A percentile compares a stretch with the other conserved stretches of the same genome.
Conservation (phyloP, 2,797 vertebrate species). For the Chrysocyon brachyurus region DNA sequence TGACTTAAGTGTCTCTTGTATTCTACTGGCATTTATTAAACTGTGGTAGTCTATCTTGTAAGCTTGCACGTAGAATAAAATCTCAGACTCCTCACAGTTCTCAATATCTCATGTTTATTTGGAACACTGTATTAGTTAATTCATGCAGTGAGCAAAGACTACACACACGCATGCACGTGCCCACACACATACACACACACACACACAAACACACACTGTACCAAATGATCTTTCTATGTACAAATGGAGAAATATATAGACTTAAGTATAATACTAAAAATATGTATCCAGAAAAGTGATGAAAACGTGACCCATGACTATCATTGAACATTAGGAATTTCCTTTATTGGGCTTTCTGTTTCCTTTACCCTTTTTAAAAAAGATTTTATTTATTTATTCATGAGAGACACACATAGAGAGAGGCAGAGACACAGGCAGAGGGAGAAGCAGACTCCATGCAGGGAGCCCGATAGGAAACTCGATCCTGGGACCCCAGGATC, state of each 20-base stretch:
- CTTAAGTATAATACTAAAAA: background rate
- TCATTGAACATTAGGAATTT: background rate
- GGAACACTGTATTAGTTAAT: background rate
- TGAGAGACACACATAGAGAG: too few species aligned
- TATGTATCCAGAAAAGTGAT: background rate
- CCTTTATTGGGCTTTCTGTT: background rate
- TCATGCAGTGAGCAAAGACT: background rate
- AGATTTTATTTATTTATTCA: too few species aligned
- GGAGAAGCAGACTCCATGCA: too few species aligned
- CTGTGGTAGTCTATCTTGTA: background rate
- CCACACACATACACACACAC: background rate
- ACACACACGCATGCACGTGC: too few species aligned
- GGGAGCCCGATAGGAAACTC: too few species aligned
- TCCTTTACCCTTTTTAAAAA: background rate
- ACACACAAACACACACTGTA: background rate
- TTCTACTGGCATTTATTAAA: background rate
- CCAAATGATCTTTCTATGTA: background rate
- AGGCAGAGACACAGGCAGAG: too few species aligned
- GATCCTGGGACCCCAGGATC: too few species aligned
- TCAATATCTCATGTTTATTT: background rate
- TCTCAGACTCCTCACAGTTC: background rate
- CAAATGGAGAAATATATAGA: background rate
- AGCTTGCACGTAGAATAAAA: background rate
- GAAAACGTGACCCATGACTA: background rate
- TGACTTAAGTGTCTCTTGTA: background rate